A percentile compares a stretch with the other conserved stretches of the same genome.
Conservation (phyloP, 2,113 vertebrate species). For the Leptodactylus fuscus region DNA sequence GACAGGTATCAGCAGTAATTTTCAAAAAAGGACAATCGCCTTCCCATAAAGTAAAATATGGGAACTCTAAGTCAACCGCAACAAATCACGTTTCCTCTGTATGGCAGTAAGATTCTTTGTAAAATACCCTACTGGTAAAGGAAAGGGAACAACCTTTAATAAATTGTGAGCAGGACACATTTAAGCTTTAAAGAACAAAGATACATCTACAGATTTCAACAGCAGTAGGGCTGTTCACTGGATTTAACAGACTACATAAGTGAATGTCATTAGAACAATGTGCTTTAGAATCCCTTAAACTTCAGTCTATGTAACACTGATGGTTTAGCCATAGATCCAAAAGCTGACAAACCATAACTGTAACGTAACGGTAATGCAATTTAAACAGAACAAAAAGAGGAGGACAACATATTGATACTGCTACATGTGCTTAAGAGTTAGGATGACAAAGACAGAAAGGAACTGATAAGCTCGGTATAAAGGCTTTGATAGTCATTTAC, state of each 20-base stretch:
- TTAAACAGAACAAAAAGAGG: constrained; percentile 38
- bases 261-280: constrained; percentile 24
- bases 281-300: constrained; percentile 33
- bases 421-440: constrained; percentile 4
- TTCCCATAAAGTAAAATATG: neutral
- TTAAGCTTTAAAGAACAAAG: neutral
- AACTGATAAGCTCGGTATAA: constrained; percentile 30
- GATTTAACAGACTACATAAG: constrained; percentile 5
- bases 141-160: neutral
- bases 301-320: constrained; percentile 14
- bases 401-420: constrained; percentile 22
- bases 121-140: neutral
- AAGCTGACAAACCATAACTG: constrained; percentile 24
- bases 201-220: constrained; percentile 2
- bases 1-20: no score
- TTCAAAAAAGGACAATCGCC: no score
- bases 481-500: constrained; percentile 13
- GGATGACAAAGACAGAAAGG: constrained; percentile 19
- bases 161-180: neutral
- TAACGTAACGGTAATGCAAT: constrained; percentile 9
- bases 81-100: neutral
- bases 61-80: neutral
- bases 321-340: constrained; percentile 33
- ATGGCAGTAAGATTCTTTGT: neutral
- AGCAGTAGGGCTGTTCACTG: neutral